Evolutionary conservation across 2,113 vertebrate species (phyloP).

Genomic region (Suricata suricatta): DNA sequence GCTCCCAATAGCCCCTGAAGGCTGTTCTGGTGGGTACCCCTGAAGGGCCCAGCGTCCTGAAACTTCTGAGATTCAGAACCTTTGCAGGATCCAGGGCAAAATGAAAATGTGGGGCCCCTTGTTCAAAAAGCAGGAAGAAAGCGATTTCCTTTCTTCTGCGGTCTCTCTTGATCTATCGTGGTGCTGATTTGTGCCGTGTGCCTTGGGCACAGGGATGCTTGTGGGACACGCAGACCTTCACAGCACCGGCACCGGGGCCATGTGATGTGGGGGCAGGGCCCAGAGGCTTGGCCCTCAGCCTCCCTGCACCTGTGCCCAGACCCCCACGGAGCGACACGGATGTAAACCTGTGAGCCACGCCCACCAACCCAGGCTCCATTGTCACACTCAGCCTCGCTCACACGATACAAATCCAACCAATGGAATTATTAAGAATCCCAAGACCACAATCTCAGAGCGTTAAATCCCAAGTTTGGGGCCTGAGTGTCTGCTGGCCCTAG

Average conservation of each 20-base stretch:
- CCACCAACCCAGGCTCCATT: no score
- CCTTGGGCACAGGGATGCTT: rapidly evolving
- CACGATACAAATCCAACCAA: neutral
- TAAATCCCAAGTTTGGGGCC: neutral
- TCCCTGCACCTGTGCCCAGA: neutral
- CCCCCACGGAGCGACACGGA: no score
- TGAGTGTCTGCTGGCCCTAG: neutral
- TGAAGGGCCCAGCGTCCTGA: neutral
- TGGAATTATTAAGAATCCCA: neutral
- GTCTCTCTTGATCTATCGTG: no score
- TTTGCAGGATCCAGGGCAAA: neutral
- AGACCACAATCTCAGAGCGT: no score
- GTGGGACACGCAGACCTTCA: neutral
- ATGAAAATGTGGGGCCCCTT: neutral
- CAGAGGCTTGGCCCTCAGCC: neutral
- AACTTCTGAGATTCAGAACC: neutral
- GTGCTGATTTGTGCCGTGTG: neutral
- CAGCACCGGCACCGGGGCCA: neutral
- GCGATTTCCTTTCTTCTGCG: neutral
- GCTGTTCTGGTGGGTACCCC: neutral
- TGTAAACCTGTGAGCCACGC: neutral
- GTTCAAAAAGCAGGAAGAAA: neutral
- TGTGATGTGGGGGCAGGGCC: neutral
- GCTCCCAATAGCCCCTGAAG: neutral
- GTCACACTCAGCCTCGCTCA: rapidly evolving